phyloP scores from a whole-genome alignment of 2,797 vertebrate genomes.

The Anas georgica region DNA sequence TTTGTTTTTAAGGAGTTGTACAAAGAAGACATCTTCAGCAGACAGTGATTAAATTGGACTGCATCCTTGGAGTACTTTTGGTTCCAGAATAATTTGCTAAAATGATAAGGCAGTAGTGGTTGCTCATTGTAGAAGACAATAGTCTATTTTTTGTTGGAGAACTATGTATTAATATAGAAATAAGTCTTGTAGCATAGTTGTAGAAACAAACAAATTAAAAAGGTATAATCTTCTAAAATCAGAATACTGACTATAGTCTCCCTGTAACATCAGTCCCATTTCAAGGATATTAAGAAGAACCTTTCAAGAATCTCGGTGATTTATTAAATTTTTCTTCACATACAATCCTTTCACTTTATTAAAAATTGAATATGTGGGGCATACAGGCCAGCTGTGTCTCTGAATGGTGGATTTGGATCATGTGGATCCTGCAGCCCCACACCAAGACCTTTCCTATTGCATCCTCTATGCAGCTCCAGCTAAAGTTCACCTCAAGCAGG shows the following conservation, averaged over 20 bases:
- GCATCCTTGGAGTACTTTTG: rapidly evolving
- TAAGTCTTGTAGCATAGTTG: background rate
- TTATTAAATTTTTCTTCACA: background rate
- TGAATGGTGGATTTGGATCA: constrained; percentile 2
- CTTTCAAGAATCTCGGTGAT: background rate
- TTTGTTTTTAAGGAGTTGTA: background rate
- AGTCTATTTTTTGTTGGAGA: background rate
- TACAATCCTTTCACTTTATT: background rate
- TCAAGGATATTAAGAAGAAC: background rate
- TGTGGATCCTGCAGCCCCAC: background rate
- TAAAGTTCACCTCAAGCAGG: background rate
- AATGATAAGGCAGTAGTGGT: background rate
- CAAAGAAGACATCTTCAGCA: background rate
- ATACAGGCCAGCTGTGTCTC: background rate
- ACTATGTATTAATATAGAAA: background rate
- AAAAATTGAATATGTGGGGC: background rate
- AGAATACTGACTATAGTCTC: background rate
- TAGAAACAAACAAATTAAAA: background rate
- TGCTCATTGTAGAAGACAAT: background rate
- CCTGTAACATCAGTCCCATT: background rate
- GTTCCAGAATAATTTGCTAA: background rate
- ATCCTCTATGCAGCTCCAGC: background rate
- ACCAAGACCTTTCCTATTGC: background rate
- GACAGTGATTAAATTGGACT: background rate
- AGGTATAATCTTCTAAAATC: background rate